Evolutionary conservation across 2,797 vertebrate species (phyloP).

Genomic region (Nyctibius grandis): DNA sequence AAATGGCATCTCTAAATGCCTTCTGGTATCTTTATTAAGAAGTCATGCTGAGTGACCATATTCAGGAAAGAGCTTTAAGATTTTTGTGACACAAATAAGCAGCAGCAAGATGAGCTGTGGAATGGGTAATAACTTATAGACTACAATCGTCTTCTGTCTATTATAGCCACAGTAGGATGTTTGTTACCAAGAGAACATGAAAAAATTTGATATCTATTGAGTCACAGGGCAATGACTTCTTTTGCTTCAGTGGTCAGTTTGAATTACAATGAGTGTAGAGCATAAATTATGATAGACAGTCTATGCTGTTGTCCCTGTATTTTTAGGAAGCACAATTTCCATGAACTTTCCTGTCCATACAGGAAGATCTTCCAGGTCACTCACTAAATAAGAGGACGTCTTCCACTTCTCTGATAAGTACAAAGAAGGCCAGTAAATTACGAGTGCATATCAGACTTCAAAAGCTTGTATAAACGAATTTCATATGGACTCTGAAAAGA

Average conservation of each 20-base stretch:
- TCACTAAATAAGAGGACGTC: not conserved
- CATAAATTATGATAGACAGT: not conserved
- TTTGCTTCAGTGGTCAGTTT: not conserved
- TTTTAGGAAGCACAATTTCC: not conserved
- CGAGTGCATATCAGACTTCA: not conserved
- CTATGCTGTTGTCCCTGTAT: not conserved
- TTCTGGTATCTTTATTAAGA: not conserved
- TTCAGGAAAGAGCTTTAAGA: not conserved
- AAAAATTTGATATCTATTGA: not conserved
- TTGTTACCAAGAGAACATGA: not conserved
- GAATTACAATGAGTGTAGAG: not conserved
- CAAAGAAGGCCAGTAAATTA: not conserved
- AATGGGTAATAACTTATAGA: not conserved
- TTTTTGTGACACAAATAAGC: not conserved
- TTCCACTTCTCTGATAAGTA: not conserved
- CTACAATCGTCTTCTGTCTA: not conserved
- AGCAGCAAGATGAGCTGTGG: not conserved
- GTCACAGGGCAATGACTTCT: not conserved
- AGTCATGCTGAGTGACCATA: rapidly evolving
- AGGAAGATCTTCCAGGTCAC: not conserved
- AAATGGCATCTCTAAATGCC: not conserved
- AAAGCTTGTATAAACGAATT: not conserved
- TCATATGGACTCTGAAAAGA: not conserved
- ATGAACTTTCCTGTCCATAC: not conserved
- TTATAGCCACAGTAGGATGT: not conserved